These are phyloP conservation scores for Euglossa dilemma DNA, from an alignment of 1,140 invertebrate genomes.

Conservation along the genomic window DNA sequence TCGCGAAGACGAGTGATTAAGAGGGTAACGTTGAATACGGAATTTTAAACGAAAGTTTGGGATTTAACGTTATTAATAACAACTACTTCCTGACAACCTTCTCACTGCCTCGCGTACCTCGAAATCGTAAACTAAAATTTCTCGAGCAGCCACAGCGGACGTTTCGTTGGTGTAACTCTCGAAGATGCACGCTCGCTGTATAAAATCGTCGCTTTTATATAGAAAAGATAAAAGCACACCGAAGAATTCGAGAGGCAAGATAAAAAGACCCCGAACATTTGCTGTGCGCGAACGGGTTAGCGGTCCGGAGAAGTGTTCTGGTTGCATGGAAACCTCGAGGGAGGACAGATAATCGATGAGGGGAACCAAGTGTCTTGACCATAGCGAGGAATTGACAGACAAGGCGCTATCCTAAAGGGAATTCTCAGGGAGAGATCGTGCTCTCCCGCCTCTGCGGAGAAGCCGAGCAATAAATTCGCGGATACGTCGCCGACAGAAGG, in stretches of 20 bases:
- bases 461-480: constrained; percentile 70
- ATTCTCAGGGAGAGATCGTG: constrained; percentile 54
- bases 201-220: not conserved
- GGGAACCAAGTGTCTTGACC: constrained; percentile 48
- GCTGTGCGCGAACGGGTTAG: not conserved
- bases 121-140: not conserved
- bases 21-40: no score
- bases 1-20: no score
- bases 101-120: no score
- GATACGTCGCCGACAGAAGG: constrained; percentile 52
- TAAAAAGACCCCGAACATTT: constrained; percentile 9
- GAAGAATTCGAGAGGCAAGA: not conserved
- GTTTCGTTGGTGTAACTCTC: not conserved
- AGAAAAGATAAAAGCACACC: constrained; percentile 10
- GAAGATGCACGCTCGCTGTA: constrained; percentile 32
- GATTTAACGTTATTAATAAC: no score
- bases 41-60: no score
- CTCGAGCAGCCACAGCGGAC: not conserved
- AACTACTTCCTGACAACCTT: no score
- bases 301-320: constrained; percentile 1
- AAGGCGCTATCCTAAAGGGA: constrained; percentile 60
- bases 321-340: constrained; percentile 28
- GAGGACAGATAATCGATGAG: constrained; percentile 55
- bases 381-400: constrained; percentile 59
- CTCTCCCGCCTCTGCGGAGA: constrained; percentile 42